These are phyloP conservation scores for Erebia ligea DNA, from an alignment of 2,888 invertebrate genomes.

Conservation along the genomic window DNA sequence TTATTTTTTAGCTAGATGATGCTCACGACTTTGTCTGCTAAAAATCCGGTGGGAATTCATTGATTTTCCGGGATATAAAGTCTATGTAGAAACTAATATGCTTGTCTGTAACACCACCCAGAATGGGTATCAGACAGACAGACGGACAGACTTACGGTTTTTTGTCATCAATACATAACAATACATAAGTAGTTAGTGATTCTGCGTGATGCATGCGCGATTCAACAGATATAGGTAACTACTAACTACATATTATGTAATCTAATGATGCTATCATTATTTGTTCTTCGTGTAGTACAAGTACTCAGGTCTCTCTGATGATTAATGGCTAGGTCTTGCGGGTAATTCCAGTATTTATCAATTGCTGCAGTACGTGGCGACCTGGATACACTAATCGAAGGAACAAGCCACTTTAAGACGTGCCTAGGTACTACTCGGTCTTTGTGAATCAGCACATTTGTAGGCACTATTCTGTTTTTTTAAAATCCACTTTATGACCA, in stretches of 20 bases:
- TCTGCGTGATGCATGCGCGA: background rate
- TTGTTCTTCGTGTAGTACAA: background rate
- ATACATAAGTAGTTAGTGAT: background rate
- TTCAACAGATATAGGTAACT: background rate
- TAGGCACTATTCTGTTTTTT: background rate
- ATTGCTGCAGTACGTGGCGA: conserved; percentile 31
- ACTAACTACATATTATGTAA: too few relatives aligned
- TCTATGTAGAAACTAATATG: too few relatives aligned
- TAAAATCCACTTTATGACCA: too few relatives aligned
- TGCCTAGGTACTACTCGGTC: background rate
- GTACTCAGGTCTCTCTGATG: conserved; percentile 12
- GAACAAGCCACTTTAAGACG: conserved; percentile 35
- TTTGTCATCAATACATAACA: background rate
- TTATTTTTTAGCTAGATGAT: too few relatives aligned
- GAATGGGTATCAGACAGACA: background rate
- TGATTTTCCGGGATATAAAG: too few relatives aligned
- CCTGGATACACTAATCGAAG: conserved; percentile 41
- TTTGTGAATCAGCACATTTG: background rate
- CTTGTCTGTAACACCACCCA: too few relatives aligned
- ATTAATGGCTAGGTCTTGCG: conserved; percentile 31
- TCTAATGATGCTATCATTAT: conserved; percentile 3
- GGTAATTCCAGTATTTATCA: conserved; percentile 39
- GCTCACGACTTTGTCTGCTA: too few relatives aligned
- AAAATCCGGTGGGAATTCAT: too few relatives aligned
- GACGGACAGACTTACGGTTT: background rate